These are phyloP conservation scores for Chymomyza procnemis DNA, from an alignment of 2,888 invertebrate species.

Conservation along the genomic window DNA sequence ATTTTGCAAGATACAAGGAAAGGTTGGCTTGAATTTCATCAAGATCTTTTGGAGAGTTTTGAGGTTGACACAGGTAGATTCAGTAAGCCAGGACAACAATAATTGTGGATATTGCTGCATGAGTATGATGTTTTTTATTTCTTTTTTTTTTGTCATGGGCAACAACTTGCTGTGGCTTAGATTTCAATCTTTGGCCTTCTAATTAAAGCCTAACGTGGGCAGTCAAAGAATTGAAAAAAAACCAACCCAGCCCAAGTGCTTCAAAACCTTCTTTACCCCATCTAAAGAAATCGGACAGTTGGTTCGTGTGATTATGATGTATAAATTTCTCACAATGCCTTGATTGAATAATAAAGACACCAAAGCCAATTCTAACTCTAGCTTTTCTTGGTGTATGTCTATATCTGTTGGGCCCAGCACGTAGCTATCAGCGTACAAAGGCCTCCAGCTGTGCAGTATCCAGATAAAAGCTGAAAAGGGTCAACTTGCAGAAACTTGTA, in stretches of 20 bases:
- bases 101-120: background rate
- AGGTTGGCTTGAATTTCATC: constrained; percentile 54
- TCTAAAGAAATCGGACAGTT: constrained; percentile 37
- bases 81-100: constrained; percentile 37
- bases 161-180: background rate
- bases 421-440: constrained; percentile 63
- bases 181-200: constrained; percentile 31
- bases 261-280: background rate
- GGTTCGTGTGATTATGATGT: constrained; percentile 56
- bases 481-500: constrained; percentile 50
- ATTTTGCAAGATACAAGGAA: constrained; percentile 58
- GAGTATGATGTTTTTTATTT: background rate
- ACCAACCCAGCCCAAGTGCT: background rate
- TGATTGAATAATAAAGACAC: constrained; percentile 55
- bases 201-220: constrained; percentile 40
- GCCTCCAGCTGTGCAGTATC: constrained; percentile 51
- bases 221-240: too few species aligned
- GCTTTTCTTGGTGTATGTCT: background rate
- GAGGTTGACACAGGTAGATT: constrained; percentile 22
- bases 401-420: constrained; percentile 44
- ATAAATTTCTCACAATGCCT: constrained; percentile 63
- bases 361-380: constrained; percentile 26
- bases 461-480: constrained; percentile 18
- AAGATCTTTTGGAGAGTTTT: background rate
- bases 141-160: background rate